phyloP scores from a whole-genome alignment of 2,113 vertebrate genomes.

The Delphinus delphis region DNA sequence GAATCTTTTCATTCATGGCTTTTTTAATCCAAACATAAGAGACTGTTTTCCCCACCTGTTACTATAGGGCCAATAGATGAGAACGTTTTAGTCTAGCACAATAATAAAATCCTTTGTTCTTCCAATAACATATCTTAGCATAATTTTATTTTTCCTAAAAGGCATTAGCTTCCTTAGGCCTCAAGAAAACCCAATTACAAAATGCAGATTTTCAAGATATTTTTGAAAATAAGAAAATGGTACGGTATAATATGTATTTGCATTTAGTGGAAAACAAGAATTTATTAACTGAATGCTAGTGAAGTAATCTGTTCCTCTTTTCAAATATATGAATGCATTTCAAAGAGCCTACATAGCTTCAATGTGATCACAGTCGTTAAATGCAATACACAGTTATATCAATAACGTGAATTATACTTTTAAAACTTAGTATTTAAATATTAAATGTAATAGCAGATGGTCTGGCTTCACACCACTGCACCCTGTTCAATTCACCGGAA shows the following conservation, averaged over 20 bases:
- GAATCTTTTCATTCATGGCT: not conserved
- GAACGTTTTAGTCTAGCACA: not conserved
- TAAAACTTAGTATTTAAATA: constrained; percentile 54
- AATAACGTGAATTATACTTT: constrained; percentile 5
- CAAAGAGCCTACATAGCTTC: not conserved
- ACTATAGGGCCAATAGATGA: not conserved
- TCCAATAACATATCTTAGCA: not conserved
- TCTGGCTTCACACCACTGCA: constrained; percentile 34
- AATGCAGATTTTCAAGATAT: constrained; percentile 9
- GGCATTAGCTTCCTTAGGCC: not conserved
- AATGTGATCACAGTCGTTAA: not conserved
- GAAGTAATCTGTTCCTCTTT: constrained; percentile 48
- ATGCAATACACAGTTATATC: not conserved
- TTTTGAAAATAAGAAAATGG: constrained; percentile 44
- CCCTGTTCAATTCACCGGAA: constrained; percentile 22
- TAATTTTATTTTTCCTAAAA: constrained; percentile 42
- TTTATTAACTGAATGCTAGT: constrained; percentile 16
- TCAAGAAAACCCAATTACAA: not conserved
- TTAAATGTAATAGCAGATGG: constrained; percentile 44
- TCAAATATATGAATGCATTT: constrained; percentile 26
- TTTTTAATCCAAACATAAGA: not conserved
- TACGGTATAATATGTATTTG: not conserved
- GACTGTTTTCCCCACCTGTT: not conserved
- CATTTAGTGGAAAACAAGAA: constrained; percentile 9
- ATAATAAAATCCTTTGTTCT: not conserved